phyloP scores from a whole-genome alignment of 2,888 invertebrate genomes.

The Tenthredo amoena region DNA sequence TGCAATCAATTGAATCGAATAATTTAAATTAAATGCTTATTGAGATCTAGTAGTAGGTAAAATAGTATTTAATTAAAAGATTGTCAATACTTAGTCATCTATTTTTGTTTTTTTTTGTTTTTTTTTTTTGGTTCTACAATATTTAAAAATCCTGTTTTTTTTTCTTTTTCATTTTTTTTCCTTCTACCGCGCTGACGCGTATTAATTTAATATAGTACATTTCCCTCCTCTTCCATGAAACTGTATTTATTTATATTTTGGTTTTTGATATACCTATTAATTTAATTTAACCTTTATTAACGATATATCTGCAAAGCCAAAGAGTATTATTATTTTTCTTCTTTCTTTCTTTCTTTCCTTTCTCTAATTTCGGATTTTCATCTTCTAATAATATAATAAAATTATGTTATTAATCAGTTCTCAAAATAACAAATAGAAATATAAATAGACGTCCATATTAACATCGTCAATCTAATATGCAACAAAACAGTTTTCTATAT shows the following conservation, averaged over 20 bases:
- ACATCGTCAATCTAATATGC: not conserved
- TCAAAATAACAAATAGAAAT: not conserved
- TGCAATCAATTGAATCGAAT: not conserved
- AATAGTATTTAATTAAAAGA: slow-evolving; percentile 12
- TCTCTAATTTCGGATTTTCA: not conserved
- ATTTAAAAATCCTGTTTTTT: not conserved
- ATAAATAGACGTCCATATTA: not conserved
- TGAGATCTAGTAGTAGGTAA: slow-evolving; percentile 7
- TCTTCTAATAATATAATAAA: not conserved
- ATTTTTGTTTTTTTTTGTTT: not conserved
- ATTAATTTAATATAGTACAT: not conserved
- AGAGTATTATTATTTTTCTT: not conserved
- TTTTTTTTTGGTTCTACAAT: not conserved
- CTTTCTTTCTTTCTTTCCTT: not conserved
- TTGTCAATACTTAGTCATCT: slow-evolving; percentile 17
- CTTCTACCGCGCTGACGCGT: not conserved
- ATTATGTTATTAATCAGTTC: not conserved
- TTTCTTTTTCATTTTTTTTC: not conserved
- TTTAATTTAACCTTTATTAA: not conserved
- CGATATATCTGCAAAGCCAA: not conserved
- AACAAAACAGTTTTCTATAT: not conserved
- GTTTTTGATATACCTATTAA: slow-evolving; percentile 4
- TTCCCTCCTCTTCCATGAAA: not conserved
- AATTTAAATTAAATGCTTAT: slow-evolving; percentile 7
- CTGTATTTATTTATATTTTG: not conserved